Conservation (phyloP, 2,888 invertebrate species). For the Trissoscelio sp. region DNA sequence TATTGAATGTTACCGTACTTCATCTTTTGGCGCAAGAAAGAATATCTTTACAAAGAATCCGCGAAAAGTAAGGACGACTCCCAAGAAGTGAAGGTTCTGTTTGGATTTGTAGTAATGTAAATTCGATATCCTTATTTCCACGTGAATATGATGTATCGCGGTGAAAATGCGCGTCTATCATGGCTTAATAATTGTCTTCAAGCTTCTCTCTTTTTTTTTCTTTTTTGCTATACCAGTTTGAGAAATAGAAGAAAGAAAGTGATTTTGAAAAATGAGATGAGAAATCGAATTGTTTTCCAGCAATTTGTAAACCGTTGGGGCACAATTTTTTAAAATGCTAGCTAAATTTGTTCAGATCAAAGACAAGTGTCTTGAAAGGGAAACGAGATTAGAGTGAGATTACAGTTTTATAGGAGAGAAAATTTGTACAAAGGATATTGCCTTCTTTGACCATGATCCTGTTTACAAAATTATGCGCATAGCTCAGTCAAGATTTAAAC, state of each 20-base stretch:
- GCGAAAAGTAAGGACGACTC: slow-evolving; percentile 59
- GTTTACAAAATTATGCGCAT: slow-evolving; percentile 62
- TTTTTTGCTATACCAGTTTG: too few relatives aligned
- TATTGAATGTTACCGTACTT: slow-evolving; percentile 69
- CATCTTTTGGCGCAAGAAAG: slow-evolving; percentile 63
- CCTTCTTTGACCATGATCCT: slow-evolving; percentile 62
- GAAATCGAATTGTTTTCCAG: slow-evolving; percentile 4
- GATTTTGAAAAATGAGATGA: neutral
- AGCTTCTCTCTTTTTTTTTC: too few relatives aligned
- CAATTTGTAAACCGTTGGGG: slow-evolving; percentile 10
- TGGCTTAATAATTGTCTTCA: slow-evolving; percentile 29
- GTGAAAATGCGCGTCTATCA: slow-evolving; percentile 7
- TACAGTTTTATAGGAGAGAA: slow-evolving; percentile 50
- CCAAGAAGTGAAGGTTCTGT: slow-evolving; percentile 63
- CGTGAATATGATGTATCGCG: slow-evolving; percentile 34
- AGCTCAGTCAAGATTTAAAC: slow-evolving; percentile 46
- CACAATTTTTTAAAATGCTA: slow-evolving; percentile 38
- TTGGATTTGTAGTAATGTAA: slow-evolving; percentile 62
- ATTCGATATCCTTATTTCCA: slow-evolving; percentile 51
- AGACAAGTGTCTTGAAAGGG: slow-evolving; percentile 44
- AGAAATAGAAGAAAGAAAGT: neutral
- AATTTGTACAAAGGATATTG: slow-evolving; percentile 67
- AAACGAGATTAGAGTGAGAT: slow-evolving; percentile 50
- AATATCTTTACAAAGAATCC: slow-evolving; percentile 63
- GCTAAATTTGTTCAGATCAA: slow-evolving; percentile 50